Evolutionary conservation across 2,797 vertebrate genomes (phyloP).

Genomic region (Neomorphus geoffroyi): DNA sequence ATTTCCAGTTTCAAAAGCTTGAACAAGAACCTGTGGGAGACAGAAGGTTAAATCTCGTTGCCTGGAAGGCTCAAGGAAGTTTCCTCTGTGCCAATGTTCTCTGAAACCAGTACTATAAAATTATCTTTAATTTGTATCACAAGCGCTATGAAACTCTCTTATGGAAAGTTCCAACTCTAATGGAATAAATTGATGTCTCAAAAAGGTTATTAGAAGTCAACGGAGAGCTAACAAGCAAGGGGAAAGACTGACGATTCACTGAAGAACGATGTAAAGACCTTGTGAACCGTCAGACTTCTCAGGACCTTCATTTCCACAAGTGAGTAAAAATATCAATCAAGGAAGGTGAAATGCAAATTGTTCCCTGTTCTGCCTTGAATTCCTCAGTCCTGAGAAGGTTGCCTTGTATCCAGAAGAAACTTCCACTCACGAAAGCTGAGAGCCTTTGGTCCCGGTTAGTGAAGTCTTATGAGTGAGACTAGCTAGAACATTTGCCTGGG

Average conservation of each 20-base stretch:
- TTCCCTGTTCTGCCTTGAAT: neutral
- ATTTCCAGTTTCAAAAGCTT: neutral
- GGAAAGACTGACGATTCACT: neutral
- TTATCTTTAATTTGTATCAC: neutral
- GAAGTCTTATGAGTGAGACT: neutral
- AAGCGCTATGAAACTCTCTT: neutral
- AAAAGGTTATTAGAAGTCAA: constrained; percentile 41
- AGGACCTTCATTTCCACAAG: constrained; percentile 11
- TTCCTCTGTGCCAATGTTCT: neutral
- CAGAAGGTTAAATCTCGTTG: neutral
- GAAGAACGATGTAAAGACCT: neutral
- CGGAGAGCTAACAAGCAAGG: constrained; percentile 19
- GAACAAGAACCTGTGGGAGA: neutral
- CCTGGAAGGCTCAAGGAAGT: neutral
- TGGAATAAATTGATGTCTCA: constrained; percentile 12
- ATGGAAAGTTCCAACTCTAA: constrained; percentile 12
- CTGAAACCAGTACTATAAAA: neutral
- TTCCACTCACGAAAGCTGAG: neutral
- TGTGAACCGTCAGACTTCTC: neutral
- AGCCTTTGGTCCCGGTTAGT: neutral
- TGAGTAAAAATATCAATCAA: neutral
- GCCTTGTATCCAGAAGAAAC: neutral
- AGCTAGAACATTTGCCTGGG: neutral
- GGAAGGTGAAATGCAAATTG: neutral
- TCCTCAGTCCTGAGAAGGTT: neutral